These are phyloP conservation scores for Zaprionus davidi DNA, from an alignment of 1,140 invertebrate species.

Conservation along the genomic window DNA sequence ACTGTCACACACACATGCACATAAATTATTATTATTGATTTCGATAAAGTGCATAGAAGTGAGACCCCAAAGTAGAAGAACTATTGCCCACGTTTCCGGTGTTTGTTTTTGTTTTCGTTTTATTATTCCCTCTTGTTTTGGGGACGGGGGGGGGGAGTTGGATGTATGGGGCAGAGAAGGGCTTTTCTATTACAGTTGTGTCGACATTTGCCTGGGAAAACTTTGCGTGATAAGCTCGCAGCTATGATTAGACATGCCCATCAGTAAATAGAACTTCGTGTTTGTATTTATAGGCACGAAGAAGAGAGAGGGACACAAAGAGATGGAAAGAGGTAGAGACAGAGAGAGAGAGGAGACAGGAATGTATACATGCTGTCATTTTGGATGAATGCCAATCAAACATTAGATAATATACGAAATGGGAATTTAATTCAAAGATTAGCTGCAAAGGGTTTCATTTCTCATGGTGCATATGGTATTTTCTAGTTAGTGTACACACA, in stretches of 20 bases:
- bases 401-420: not conserved
- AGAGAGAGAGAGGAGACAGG: slow-evolving; percentile 29
- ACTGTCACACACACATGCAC: slow-evolving; percentile 41
- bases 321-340: slow-evolving; percentile 5
- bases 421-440: slow-evolving; percentile 5
- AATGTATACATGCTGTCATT: slow-evolving; percentile 19
- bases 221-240: slow-evolving; percentile 42
- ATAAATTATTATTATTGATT: slow-evolving; percentile 75
- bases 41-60: slow-evolving; percentile 67
- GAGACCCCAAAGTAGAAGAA: slow-evolving; percentile 44
- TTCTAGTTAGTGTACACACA: too few relatives aligned
- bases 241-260: slow-evolving; percentile 47
- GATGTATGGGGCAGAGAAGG: not conserved
- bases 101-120: slow-evolving; percentile 45
- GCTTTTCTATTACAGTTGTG: slow-evolving; percentile 57
- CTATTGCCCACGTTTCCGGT: slow-evolving; percentile 77
- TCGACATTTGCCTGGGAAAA: slow-evolving; percentile 51
- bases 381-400: slow-evolving; percentile 36
- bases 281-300: slow-evolving; percentile 32
- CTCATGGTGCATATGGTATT: too few relatives aligned
- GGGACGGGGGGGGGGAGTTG: not conserved
- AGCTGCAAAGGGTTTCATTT: not conserved
- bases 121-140: not conserved
- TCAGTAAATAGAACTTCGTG: slow-evolving; percentile 37
- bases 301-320: not conserved